Conservation (phyloP, 1,140 invertebrate genomes). For the Brachionus asplanchnoidis region DNA sequence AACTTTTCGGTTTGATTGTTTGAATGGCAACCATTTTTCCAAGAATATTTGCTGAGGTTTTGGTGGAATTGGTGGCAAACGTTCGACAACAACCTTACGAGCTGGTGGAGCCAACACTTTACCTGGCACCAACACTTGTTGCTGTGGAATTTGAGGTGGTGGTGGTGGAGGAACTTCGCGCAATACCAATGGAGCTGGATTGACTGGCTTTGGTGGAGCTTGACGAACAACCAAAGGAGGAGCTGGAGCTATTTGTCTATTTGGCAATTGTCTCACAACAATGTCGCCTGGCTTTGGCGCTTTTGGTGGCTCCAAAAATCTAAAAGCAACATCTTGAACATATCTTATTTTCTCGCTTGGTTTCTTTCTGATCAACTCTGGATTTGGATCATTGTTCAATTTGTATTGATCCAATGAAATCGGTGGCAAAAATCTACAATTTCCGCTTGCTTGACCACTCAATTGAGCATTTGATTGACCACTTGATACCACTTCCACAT, state of each 20-base stretch:
- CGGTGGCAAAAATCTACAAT: constrained; percentile 31
- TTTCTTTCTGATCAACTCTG: constrained; percentile 27
- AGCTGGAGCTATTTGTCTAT: constrained; percentile 30
- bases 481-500: neutral
- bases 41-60: constrained; percentile 33
- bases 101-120: constrained; percentile 36
- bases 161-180: constrained; percentile 29
- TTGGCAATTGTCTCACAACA: constrained; percentile 12
- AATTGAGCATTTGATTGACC: neutral
- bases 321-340: constrained; percentile 9
- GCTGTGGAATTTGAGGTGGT: neutral
- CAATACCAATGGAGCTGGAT: constrained; percentile 20
- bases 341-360: constrained; percentile 25
- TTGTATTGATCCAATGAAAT: constrained; percentile 23
- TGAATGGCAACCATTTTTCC: constrained; percentile 33
- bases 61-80: constrained; percentile 23
- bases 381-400: constrained; percentile 41
- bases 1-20: constrained; percentile 30
- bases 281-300: constrained; percentile 27
- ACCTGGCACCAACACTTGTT: constrained; percentile 6
- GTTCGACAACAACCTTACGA: constrained; percentile 33
- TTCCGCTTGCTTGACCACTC: neutral
- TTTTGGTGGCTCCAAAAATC: constrained; percentile 33
- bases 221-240: constrained; percentile 34
- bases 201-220: constrained; percentile 16